Percentiles rank a stretch among this genome's conserved stretches.
Conservation (phyloP, 2,888 invertebrate genomes). For the Polyommatus iphigenia region DNA sequence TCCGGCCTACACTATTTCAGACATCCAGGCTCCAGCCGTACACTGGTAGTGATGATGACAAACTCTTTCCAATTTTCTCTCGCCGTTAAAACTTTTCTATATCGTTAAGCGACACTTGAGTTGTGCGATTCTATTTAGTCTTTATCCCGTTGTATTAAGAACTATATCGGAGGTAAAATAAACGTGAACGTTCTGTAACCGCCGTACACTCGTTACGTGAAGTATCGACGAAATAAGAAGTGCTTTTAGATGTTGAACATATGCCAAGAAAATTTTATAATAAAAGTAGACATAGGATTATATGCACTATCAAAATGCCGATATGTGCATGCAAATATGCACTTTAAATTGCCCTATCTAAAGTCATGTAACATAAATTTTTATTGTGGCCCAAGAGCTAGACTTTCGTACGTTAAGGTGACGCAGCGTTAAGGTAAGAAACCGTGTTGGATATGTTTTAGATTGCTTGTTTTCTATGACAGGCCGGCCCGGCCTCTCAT, state of each 20-base stretch:
- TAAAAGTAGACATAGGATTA: no score
- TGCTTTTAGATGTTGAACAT: background rate
- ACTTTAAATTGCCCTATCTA: no score
- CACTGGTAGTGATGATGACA: background rate
- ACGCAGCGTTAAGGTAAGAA: no score
- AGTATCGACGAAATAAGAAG: background rate
- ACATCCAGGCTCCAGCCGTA: background rate
- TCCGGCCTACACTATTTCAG: no score
- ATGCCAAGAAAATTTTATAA: background rate
- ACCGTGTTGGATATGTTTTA: no score
- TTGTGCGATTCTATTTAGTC: background rate
- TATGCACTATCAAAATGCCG: no score
- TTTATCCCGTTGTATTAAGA: background rate
- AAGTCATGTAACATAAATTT: no score
- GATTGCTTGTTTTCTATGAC: no score
- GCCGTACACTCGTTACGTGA: background rate
- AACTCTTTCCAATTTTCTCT: background rate
- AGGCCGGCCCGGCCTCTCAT: no score
- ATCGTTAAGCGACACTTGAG: background rate
- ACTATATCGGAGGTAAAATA: background rate
- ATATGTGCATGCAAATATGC: no score
- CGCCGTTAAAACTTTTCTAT: background rate
- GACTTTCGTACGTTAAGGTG: no score
- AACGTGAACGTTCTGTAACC: background rate
- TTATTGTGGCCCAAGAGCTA: no score